Evolutionary conservation across 2,797 vertebrate genomes (phyloP).

Genomic region (Sebastes nivosus): DNA sequence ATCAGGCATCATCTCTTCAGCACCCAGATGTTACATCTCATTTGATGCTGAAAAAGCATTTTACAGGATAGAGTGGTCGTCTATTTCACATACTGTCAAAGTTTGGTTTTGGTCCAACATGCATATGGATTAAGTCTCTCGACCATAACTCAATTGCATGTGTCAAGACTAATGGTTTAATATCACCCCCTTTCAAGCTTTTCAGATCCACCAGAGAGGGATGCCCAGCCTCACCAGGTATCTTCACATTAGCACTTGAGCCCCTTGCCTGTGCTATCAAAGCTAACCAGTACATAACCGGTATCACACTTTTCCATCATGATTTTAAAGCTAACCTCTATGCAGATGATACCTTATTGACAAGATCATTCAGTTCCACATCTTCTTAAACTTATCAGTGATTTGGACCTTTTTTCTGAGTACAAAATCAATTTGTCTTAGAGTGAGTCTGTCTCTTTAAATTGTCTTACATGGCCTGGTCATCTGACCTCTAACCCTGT

Average conservation of each 20-base stretch:
- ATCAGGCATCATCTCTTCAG: background rate
- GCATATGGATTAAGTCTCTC: background rate
- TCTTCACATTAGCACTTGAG: too few species aligned
- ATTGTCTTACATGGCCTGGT: too few species aligned
- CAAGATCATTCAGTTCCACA: background rate
- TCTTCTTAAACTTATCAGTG: background rate
- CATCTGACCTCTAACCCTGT: too few species aligned
- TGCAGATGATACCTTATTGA: background rate
- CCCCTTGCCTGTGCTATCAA: too few species aligned
- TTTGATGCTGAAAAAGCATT: background rate
- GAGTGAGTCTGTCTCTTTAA: too few species aligned
- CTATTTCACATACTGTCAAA: background rate
- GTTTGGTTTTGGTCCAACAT: background rate
- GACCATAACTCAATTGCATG: background rate
- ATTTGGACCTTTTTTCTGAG: background rate
- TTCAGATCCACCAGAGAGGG: background rate
- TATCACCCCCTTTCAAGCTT: background rate
- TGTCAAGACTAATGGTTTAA: background rate
- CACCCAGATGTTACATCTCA: background rate
- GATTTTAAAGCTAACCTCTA: background rate
- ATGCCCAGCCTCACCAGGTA: background rate
- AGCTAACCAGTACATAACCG: background rate
- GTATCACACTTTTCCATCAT: background rate
- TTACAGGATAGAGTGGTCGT: background rate
- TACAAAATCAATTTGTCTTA: background rate